phyloP scores from a whole-genome alignment of 2,113 vertebrate genomes.

The Daubentonia madagascariensis region DNA sequence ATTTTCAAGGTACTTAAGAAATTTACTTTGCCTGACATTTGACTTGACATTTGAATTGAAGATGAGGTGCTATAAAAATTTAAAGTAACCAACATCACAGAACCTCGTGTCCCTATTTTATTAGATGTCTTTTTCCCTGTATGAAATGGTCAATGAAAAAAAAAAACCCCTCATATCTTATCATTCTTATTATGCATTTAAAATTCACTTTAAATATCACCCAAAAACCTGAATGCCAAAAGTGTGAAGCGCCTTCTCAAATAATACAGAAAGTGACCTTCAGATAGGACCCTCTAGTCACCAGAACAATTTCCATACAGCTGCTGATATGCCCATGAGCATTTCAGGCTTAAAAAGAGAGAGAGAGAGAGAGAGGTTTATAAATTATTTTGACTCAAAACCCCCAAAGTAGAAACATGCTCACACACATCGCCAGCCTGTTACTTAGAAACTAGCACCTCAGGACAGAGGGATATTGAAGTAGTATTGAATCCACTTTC shows the following conservation, averaged over 20 bases:
- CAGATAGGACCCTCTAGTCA: neutral
- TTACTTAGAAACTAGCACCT: constrained; percentile 61
- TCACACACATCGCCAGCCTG: constrained; percentile 31
- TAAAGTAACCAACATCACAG: neutral
- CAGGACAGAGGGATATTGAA: constrained; percentile 59
- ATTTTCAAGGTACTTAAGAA: constrained; percentile 34
- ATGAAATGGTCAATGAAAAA: neutral
- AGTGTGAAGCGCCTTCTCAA: neutral
- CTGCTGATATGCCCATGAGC: constrained; percentile 46
- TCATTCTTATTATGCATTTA: constrained; percentile 63
- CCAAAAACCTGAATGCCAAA: constrained; percentile 52
- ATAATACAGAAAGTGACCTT: constrained; percentile 69
- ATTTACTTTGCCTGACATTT: constrained; percentile 47
- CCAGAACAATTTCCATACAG: constrained; percentile 58
- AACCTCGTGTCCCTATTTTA: neutral
- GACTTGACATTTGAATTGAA: neutral
- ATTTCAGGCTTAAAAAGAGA: neutral
- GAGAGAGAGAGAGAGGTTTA: constrained; percentile 19
- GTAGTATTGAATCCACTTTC: constrained; percentile 40
- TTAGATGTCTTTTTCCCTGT: neutral
- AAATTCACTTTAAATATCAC: constrained; percentile 69
- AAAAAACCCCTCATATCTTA: constrained; percentile 4
- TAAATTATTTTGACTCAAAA: constrained; percentile 75
- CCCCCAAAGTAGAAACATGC: constrained; percentile 56
- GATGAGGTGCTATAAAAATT: constrained; percentile 42